A percentile compares a stretch with the other conserved stretches of the same genome.
Evolutionary conservation across 2,113 vertebrate species (phyloP).

Genomic region (Buteo buteo): DNA sequence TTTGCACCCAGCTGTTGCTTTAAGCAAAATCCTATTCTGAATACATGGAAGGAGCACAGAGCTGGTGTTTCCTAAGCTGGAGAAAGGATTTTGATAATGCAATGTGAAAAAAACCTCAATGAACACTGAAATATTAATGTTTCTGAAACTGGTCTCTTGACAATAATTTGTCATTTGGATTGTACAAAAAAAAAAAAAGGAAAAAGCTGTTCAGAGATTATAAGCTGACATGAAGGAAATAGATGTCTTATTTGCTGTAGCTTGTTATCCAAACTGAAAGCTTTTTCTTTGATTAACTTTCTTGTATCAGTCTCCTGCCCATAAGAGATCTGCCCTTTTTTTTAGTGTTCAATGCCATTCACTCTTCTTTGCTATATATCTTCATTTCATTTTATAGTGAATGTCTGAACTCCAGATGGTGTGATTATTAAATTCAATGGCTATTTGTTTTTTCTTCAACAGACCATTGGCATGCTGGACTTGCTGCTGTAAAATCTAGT

Average conservation of each 20-base stretch:
- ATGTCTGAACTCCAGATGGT: neutral
- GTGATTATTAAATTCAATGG: slow-evolving; percentile 12
- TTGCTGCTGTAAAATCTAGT: neutral
- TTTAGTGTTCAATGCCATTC: neutral
- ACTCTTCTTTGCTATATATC: neutral
- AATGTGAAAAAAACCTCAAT: neutral
- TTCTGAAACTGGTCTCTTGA: neutral
- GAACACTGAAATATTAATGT: neutral
- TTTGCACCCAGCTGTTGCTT: neutral
- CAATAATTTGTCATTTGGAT: neutral
- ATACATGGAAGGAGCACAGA: neutral
- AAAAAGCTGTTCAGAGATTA: neutral
- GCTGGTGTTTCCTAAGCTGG: neutral
- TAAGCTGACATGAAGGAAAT: neutral
- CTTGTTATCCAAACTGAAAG: neutral
- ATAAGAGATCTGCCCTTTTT: neutral
- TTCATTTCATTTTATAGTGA: neutral
- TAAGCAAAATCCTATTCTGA: neutral
- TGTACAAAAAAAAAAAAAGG: neutral
- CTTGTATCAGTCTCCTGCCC: neutral
- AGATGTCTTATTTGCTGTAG: neutral
- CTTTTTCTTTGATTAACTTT: neutral
- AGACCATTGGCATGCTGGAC: neutral
- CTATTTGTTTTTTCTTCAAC: neutral
- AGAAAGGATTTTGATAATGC: neutral